Evolutionary conservation across 2,888 invertebrate genomes (phyloP).

Genomic region (Gymnoscelis rufifasciata): DNA sequence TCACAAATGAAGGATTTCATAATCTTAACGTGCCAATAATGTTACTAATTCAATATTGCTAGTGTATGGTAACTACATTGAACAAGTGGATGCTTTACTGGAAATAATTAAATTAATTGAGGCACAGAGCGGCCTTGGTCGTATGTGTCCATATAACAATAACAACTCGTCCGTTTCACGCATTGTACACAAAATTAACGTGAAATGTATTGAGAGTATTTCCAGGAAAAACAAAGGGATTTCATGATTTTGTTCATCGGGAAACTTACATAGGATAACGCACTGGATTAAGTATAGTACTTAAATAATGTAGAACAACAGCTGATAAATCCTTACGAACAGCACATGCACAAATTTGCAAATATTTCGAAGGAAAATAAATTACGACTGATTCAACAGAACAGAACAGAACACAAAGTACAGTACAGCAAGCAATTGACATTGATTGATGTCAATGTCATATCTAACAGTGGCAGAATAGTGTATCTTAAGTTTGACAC

Average conservation of each 20-base stretch:
- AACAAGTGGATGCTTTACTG: conserved; percentile 9
- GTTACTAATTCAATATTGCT: conserved; percentile 1
- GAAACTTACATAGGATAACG: conserved; percentile 21
- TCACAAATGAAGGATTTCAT: conserved; percentile 40
- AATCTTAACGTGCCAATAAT: conserved; percentile 42
- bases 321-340: neutral
- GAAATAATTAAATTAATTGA: conserved; percentile 37
- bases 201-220: conserved; percentile 27
- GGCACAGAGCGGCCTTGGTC: conserved; percentile 48
- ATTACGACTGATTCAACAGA: conserved; percentile 59
- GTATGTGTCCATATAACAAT: conserved; percentile 47
- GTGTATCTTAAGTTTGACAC: no score
- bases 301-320: neutral
- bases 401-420: neutral
- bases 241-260: neutral
- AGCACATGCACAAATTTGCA: conserved; percentile 10
- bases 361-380: conserved; percentile 29
- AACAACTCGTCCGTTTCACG: conserved; percentile 45
- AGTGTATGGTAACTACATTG: conserved; percentile 1
- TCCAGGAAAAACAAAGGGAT: conserved; percentile 14
- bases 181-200: conserved; percentile 31
- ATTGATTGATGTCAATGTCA: no score
- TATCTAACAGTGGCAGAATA: no score
- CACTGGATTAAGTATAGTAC: neutral
- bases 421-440: no score